Percentiles rank a stretch among this genome's conserved stretches.
phyloP scores from a whole-genome alignment of 1,140 invertebrate genomes.

The Phymorhynchus buccinoides region DNA sequence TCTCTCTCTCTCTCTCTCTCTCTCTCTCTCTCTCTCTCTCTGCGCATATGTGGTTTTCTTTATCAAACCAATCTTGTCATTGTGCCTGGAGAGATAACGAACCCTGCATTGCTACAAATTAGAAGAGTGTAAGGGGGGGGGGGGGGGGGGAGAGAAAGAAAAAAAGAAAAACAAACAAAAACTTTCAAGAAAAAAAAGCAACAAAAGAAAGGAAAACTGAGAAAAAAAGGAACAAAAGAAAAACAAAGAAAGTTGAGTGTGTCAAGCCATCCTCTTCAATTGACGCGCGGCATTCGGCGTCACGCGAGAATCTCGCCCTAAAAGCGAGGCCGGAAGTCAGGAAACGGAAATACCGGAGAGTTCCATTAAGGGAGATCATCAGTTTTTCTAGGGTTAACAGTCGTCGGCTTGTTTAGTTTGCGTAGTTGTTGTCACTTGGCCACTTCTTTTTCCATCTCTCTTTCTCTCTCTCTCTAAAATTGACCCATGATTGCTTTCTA shows the following conservation, averaged over 20 bases:
- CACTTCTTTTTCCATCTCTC: not conserved
- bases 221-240: not conserved
- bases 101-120: no score
- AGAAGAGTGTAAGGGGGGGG: no score
- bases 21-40: conserved; percentile 20
- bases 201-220: not conserved
- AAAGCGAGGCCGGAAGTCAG: conserved; percentile 36
- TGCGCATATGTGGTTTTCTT: not conserved
- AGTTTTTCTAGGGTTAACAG: conserved; percentile 7
- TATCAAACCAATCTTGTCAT: not conserved
- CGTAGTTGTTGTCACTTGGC: conserved; percentile 16
- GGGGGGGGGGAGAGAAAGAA: not conserved
- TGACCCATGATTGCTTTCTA: not conserved
- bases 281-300: conserved; percentile 11
- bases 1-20: conserved; percentile 14
- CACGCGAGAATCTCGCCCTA: conserved; percentile 36
- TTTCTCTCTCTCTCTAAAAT: no score
- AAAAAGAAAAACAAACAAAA: not conserved
- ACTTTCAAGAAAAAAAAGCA: not conserved
- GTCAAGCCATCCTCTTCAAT: conserved; percentile 2
- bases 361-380: conserved; percentile 25
- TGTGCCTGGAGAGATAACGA: no score
- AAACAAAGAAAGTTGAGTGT: not conserved
- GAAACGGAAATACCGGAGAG: conserved; percentile 34
- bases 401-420: not conserved